These are phyloP conservation scores for Halictus quadricinctus DNA, from an alignment of 2,888 invertebrate genomes.

Conservation along the genomic window DNA sequence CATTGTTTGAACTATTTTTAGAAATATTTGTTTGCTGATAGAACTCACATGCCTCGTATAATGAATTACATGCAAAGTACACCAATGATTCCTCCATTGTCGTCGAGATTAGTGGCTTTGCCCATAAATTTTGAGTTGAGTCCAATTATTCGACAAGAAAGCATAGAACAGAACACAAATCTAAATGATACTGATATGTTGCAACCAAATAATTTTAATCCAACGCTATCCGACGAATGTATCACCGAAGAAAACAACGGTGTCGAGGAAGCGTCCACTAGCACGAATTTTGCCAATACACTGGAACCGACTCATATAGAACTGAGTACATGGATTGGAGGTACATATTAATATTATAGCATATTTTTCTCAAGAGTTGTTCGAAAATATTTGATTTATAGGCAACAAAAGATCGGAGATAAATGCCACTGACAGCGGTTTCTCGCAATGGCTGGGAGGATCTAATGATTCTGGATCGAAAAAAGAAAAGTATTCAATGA, in stretches of 20 bases:
- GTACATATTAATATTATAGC: slow-evolving; percentile 77
- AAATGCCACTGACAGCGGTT: slow-evolving; percentile 75
- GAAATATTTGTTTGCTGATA: slow-evolving; percentile 79
- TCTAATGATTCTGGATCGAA: slow-evolving; percentile 59
- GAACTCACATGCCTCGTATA: slow-evolving; percentile 62
- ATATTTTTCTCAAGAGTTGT: not conserved
- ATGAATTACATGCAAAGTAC: slow-evolving; percentile 79
- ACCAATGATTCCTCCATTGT: slow-evolving; percentile 77
- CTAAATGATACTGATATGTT: slow-evolving; percentile 83
- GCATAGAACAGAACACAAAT: slow-evolving; percentile 69
- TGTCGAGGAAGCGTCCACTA: slow-evolving; percentile 62
- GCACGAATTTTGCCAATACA: slow-evolving; percentile 83
- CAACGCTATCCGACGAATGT: slow-evolving; percentile 76
- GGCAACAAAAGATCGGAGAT: slow-evolving; percentile 74
- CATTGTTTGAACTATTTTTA: slow-evolving; percentile 59
- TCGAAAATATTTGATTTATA: slow-evolving; percentile 41
- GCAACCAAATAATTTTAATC: slow-evolving; percentile 79
- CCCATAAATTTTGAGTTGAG: slow-evolving; percentile 80
- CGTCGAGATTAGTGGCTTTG: slow-evolving; percentile 75
- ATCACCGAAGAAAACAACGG: slow-evolving; percentile 44
- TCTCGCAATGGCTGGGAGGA: slow-evolving; percentile 79
- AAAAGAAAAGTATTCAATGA: slow-evolving; percentile 64
- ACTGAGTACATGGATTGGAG: slow-evolving; percentile 87
- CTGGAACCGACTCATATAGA: slow-evolving; percentile 85
- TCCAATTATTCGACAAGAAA: slow-evolving; percentile 78